Evolutionary conservation across 2,113 vertebrate genomes (phyloP), one percentile per base, ranked within the genome.

Genomic region (Isichthys henryi): DNA sequence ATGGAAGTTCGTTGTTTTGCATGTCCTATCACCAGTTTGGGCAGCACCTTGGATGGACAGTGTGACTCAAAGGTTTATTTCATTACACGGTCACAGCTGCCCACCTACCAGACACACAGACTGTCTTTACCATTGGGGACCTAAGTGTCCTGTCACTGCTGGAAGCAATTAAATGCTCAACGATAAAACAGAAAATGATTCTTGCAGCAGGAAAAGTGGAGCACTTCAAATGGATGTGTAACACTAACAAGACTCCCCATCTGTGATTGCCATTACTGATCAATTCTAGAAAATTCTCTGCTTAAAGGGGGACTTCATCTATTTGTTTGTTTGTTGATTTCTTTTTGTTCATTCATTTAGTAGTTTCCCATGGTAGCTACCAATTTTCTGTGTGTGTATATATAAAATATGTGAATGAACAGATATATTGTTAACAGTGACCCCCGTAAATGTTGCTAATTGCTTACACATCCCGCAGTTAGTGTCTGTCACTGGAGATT

Each of bases 31-130:
- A 39, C 74, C 17, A 80, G 15, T 43, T 39, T 80, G 31, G 74
- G 74, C 35, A 43, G 5, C 6, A 43, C 74, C 39, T 7, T 7
- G 74, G 74, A 43, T 80, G 35, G 74, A 19, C 17, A 19, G 5
- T 80, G 35, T 39, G 74, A 90, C 90, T 92, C 92, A 93, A 90
- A 90, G 93, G 89, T 91, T 94, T 93, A 94, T 94, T 94, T 94
- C 91, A 92, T 89, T 90, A 89, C 89, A 91, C 88, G 85, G 66
- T 93, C 92, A 91, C 77, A 8, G 89, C 89, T 92, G 93, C 94
- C 94, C 94, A 94, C 94, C 84, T 66, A 39, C 52, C 87, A 89
- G 58, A 52, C 82, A 53, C 56, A 15, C 87, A 88, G 87, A 88
- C 53, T 77, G 70, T 19, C 31, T 35, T 39, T 80, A 43, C 1